Base-by-base conservation (phyloP, 2,113 vertebrate genomes). In the Festucalex cinctus region DNA sequence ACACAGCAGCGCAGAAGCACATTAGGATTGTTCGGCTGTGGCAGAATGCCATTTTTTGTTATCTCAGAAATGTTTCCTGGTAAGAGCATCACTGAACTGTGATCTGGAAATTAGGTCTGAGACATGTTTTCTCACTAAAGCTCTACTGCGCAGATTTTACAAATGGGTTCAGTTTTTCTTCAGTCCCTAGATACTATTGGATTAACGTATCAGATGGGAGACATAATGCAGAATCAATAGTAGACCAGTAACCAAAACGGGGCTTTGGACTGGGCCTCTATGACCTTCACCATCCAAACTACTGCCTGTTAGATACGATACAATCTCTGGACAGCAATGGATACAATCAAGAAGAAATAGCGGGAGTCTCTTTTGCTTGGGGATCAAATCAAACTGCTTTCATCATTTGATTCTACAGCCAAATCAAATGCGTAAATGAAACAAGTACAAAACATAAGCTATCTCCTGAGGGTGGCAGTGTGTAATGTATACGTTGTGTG, bases 211-310 rank as follows among this genome's bases (percentile, higher is more conserved):
- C 74, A 78, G 67, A 77, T 69, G 71, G 71, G 63, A 86, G 73
- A 82, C 70, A 80, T 76, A 80, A 88, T 82, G 77, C 64, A 76
- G 69, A 85, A 86, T 90, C 87, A 81, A 86, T 86, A 81, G 64
- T 67, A 57, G 62, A 62, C 43, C 66, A 78, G 67, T 62, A 71
- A 66, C 57, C 13, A 54, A 54, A 69, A 68, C 65, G 64, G 20
- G 13, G 13, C 44, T 41, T 19, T 81, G 59, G 65, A 70, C 60
- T 32, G 19, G 51, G 71, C 51, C 72, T 75, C 59, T 61, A 46
- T 82, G 82, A 86, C 82, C 82, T 74, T 83, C 68, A 68, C 64
- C 36, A 68, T 37, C 71, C 63, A 71, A 12, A 32, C 62, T 39
- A 48, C 26, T 51, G 66, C 63, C 65, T 48, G 64, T 76, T 74